Conservation (phyloP, 64 coral and sea anemone species). For the Actinia equina region DNA sequence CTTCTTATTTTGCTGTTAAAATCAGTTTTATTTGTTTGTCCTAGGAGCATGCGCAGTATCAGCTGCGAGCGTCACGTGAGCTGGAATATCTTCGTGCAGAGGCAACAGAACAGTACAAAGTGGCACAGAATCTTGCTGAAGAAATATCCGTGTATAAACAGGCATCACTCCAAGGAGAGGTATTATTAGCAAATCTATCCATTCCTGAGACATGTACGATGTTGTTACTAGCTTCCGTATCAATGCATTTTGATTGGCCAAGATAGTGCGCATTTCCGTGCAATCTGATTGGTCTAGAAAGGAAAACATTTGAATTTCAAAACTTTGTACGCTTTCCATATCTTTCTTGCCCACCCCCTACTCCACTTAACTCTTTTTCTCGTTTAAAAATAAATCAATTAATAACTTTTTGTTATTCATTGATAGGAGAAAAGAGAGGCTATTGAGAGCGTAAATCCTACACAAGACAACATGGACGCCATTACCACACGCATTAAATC, state of each 20-base stretch:
- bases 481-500: constrained; percentile 31
- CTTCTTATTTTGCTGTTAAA: background rate
- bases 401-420: background rate
- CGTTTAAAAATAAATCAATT: too few relatives aligned
- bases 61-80: background rate
- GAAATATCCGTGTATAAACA: background rate
- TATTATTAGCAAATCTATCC: background rate
- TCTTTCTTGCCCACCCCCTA: too few relatives aligned
- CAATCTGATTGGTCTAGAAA: too few relatives aligned
- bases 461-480: constrained; percentile 29
- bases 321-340: too few relatives aligned
- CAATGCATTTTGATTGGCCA: background rate
- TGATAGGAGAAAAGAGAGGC: background rate
- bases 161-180: background rate
- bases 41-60: constrained; percentile 27
- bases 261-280: too few relatives aligned
- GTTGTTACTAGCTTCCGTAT: background rate
- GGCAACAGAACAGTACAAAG: background rate
- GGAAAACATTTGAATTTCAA: too few relatives aligned
- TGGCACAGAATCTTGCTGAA: constrained; percentile 11
- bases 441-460: background rate
- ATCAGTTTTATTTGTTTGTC: background rate
- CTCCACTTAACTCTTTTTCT: too few relatives aligned
- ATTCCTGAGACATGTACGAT: background rate
- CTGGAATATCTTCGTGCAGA: constrained; percentile 13